Evolutionary conservation across 2,113 vertebrate species (phyloP).

Genomic region (Chloropsis cyanopogon): DNA sequence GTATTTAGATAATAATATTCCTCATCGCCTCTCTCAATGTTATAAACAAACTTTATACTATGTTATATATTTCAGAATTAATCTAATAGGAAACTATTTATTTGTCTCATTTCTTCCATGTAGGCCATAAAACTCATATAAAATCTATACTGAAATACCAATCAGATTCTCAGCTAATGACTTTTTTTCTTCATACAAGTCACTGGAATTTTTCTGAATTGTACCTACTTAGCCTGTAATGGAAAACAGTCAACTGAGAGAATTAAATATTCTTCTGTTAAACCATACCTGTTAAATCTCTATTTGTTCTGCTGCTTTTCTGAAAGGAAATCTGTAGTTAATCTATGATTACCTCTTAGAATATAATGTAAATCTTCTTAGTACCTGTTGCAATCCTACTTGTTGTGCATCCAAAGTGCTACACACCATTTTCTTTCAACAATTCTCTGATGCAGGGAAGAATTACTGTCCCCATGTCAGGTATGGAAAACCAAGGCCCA

Average conservation of each 20-base stretch:
- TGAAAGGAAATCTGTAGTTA: neutral
- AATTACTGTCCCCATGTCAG: neutral
- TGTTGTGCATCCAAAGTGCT: neutral
- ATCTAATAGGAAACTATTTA: neutral
- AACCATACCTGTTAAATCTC: neutral
- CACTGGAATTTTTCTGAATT: neutral
- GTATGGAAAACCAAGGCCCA: neutral
- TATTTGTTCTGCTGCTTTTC: neutral
- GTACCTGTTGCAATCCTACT: neutral
- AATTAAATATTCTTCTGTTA: neutral
- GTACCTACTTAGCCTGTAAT: neutral
- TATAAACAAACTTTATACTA: neutral
- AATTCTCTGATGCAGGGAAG: neutral
- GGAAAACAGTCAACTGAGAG: neutral
- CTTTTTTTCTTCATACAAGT: neutral
- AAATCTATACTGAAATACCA: neutral
- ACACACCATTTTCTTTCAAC: neutral
- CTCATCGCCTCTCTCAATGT: fast-evolving
- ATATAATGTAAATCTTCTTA: neutral
- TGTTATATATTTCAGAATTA: neutral
- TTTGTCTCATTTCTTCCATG: neutral
- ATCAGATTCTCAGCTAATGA: neutral
- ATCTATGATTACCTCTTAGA: neutral
- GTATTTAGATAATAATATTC: neutral
- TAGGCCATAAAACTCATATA: neutral